Evolutionary conservation across 2,888 invertebrate genomes (phyloP).

Genomic region (Dysmachus trigonus): DNA sequence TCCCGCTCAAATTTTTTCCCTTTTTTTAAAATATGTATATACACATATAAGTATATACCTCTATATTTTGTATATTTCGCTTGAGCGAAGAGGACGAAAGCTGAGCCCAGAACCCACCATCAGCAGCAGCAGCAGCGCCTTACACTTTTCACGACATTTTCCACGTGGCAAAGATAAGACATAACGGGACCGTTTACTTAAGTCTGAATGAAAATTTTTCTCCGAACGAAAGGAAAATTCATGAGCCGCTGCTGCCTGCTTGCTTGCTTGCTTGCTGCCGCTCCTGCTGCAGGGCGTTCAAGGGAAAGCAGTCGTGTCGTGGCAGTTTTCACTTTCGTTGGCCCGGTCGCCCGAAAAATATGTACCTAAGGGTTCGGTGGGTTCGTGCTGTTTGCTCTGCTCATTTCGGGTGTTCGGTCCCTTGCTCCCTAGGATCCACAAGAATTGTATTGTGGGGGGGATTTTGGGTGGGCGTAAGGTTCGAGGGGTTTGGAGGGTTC

Average conservation of each 20-base stretch:
- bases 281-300: neutral
- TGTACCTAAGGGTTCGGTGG: neutral
- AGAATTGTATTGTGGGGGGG: neutral
- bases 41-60: too few species aligned
- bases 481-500: neutral
- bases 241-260: neutral
- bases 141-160: conserved; percentile 3
- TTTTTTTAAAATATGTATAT: too few species aligned
- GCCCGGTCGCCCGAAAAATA: neutral
- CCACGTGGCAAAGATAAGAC: conserved; percentile 38
- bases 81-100: neutral
- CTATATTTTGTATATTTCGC: neutral
- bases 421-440: neutral
- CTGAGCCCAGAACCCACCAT: too few species aligned
- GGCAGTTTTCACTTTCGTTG: conserved; percentile 37
- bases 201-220: conserved; percentile 33
- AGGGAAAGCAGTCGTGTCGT: neutral
- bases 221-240: conserved; percentile 3
- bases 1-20: neutral
- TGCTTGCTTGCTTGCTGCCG: neutral
- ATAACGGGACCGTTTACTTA: conserved; percentile 26
- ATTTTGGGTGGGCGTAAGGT: neutral
- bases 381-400: neutral
- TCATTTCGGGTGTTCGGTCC: neutral
- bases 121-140: neutral